phyloP scores from a whole-genome alignment of 2,113 vertebrate genomes.

The Polyodon spathula region DNA sequence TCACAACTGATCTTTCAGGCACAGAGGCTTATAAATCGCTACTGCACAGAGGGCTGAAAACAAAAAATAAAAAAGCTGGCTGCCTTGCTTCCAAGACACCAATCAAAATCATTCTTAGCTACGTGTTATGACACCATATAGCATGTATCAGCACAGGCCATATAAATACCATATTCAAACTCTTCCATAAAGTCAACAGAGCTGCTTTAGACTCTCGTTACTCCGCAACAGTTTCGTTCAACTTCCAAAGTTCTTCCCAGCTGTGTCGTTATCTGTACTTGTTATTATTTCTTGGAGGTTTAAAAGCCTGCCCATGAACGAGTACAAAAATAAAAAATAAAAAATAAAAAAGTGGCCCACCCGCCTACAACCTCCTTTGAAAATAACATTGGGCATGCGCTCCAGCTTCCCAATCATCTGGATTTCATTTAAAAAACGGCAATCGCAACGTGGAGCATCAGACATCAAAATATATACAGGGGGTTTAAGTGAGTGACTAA shows the following conservation, averaged over 20 bases:
- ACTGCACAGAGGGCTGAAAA: not conserved
- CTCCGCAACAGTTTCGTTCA: constrained; percentile 16
- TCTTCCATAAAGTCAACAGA: constrained; percentile 44
- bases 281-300: constrained; percentile 13
- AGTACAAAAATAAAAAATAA: no score
- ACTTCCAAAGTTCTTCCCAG: constrained; percentile 24
- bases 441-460: no score
- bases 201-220: constrained; percentile 22
- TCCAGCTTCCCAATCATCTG: constrained; percentile 51
- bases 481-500: no score
- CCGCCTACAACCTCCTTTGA: not conserved
- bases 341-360: constrained; percentile 1
- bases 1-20: constrained; percentile 31
- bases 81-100: constrained; percentile 21
- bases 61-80: constrained; percentile 4
- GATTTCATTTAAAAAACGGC: constrained; percentile 36
- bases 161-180: constrained; percentile 42
- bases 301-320: no score
- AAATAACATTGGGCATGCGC: not conserved
- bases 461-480: no score
- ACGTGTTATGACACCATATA: constrained; percentile 35
- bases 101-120: constrained; percentile 32
- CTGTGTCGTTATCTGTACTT: not conserved
- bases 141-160: constrained; percentile 41
- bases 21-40: constrained; percentile 4